Conservation (phyloP, 2,797 vertebrate genomes). For the Rhincodon typus region DNA sequence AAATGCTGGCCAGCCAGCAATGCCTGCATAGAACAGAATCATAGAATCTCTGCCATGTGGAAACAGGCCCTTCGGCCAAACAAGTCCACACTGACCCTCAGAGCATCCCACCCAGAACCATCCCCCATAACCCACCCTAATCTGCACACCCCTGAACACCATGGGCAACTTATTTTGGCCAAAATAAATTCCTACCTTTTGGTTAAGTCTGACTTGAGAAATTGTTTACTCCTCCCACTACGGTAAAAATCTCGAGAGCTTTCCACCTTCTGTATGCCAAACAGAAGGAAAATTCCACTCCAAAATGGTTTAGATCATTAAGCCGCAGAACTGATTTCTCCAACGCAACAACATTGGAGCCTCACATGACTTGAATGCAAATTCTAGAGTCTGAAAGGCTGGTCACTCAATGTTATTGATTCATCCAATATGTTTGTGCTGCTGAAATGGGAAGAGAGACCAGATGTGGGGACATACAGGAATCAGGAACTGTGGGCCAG, state of each 20-base stretch:
- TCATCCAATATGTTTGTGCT: background rate
- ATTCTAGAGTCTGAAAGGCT: background rate
- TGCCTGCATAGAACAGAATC: too few relatives aligned
- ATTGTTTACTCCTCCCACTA: background rate
- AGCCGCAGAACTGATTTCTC: background rate
- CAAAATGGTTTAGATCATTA: background rate
- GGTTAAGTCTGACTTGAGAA: background rate
- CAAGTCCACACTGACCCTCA: too few relatives aligned
- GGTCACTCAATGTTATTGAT: too few relatives aligned
- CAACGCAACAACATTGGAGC: background rate
- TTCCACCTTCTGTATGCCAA: background rate
- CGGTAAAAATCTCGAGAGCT: background rate
- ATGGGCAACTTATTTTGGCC: too few relatives aligned
- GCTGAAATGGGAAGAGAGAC: background rate
- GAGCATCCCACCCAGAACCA: too few relatives aligned
- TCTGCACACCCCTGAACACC: too few relatives aligned
- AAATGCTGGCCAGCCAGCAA: too few relatives aligned
- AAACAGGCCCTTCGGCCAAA: too few relatives aligned
- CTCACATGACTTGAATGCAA: background rate
- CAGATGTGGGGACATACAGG: background rate
- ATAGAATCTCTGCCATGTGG: too few relatives aligned
- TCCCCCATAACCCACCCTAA: too few relatives aligned
- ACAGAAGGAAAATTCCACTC: background rate
- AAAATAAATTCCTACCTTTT: background rate
- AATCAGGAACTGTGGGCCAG: too few relatives aligned